A percentile compares a stretch with the other conserved stretches of the same genome.
These are phyloP conservation scores for Scomberomorus guttatus DNA, from an alignment of 2,797 vertebrate species.

Conservation along the genomic window DNA sequence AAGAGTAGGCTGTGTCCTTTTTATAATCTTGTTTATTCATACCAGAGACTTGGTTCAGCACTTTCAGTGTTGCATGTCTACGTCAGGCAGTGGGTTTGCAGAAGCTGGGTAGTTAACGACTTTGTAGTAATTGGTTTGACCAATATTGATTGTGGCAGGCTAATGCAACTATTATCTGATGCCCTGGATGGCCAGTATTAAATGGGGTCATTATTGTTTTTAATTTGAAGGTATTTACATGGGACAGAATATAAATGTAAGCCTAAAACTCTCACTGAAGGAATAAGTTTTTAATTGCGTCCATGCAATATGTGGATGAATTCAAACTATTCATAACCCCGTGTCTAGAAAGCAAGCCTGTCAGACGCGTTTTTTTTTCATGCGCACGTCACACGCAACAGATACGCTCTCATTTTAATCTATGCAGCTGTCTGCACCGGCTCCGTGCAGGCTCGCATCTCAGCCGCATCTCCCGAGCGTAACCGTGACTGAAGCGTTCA, in stretches of 20 bases:
- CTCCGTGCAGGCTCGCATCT: too few species aligned
- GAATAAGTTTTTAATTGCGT: neutral
- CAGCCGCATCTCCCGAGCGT: too few species aligned
- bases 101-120: constrained; percentile 6
- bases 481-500: too few species aligned
- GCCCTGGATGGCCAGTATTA: neutral
- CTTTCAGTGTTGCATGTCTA: neutral
- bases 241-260: neutral
- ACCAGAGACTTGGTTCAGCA: constrained; percentile 9
- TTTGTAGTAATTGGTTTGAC: constrained; percentile 20
- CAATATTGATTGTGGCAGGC: constrained; percentile 26
- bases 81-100: neutral
- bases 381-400: too few species aligned
- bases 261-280: too few species aligned
- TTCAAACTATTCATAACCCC: neutral
- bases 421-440: too few species aligned
- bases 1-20: constrained; percentile 8
- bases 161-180: neutral
- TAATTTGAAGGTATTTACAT: constrained; percentile 8
- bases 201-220: neutral
- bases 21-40: constrained; percentile 29
- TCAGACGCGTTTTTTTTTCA: too few species aligned
- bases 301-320: neutral
- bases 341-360: too few species aligned
- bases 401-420: too few species aligned